Base-by-base conservation (phyloP, 2,888 invertebrate species). In the Pterostichus madidus region DNA sequence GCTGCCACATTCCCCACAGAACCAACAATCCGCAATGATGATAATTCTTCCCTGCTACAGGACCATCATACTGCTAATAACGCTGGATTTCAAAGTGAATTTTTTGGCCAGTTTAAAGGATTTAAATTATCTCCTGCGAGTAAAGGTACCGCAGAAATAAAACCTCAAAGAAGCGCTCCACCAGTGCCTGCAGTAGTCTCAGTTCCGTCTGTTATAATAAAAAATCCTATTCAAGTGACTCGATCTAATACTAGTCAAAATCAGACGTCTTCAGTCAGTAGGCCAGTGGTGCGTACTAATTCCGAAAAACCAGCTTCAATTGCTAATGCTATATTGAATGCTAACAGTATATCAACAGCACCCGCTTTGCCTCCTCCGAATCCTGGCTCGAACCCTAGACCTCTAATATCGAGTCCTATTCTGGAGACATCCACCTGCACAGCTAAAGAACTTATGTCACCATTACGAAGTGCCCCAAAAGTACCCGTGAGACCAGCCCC, bases 51-150 rank as follows among this genome's bases (percentile, higher is more conserved):
- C 5, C 89, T 95, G 0, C 89, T 95, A 0, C 91, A 88, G 61
- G 88, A 88, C 24, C 77, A 83, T 52, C 83, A 83, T 35, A 44
- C 56, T 31, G 81, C 81, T 7, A 39, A 52, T 17, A 81, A 44
- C 13, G 83, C 85, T n/a, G 86, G 86, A 5, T 84, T 88, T 11
- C 86, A 87, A 64, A 91, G 90, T 84, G 94, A 94, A 86, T 94
- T 97, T 90, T 96, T 96, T 88, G 97, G 97, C 0, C 95, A 96
- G 87, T 96, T 96, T 90, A 96, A 96, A 89, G 97, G 97, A 0
- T 97, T 97, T 89, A 94, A 95, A 0, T 91, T 97, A 61, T 92
- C 93, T 0, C 95, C 95, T 0, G 91, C 94, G 0, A 92, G 92
- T 46, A 91, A 91, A 86, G 89, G 89, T 11, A 86, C 88, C 78